These are phyloP conservation scores for Diprion similis DNA, from an alignment of 1,140 invertebrate genomes.

Conservation along the genomic window DNA sequence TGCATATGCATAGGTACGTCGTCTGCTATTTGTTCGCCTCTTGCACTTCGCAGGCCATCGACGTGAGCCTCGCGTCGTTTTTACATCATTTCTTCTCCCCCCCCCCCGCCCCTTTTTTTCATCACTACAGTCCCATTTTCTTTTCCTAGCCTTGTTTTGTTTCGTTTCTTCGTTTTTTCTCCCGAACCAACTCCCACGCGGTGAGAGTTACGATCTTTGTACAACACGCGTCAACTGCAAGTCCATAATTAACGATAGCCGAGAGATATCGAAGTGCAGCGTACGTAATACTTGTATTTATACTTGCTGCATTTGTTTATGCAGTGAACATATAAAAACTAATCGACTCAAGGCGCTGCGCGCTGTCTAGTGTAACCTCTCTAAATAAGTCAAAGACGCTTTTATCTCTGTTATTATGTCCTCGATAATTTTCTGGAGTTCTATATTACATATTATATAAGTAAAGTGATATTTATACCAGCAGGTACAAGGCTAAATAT, in stretches of 20 bases:
- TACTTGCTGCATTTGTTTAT: too few species aligned
- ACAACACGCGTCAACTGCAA: slow-evolving; percentile 4
- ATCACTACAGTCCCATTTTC: too few species aligned
- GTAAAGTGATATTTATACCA: too few species aligned
- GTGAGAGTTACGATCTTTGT: slow-evolving; percentile 2
- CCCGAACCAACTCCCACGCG: too few species aligned
- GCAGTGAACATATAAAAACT: not conserved
- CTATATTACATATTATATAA: too few species aligned
- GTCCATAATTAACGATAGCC: slow-evolving; percentile 1
- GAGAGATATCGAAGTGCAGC: not conserved
- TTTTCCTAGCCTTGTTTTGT: too few species aligned
- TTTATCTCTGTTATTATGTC: not conserved
- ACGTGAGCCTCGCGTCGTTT: not conserved
- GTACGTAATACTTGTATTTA: too few species aligned
- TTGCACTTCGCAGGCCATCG: not conserved
- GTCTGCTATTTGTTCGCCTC: slow-evolving; percentile 12
- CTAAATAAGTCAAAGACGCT: not conserved
- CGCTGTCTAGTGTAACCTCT: not conserved
- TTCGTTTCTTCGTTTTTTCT: too few species aligned
- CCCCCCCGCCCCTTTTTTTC: too few species aligned
- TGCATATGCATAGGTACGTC: not conserved
- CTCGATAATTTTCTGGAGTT: too few species aligned
- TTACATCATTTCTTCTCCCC: too few species aligned
- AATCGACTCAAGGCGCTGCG: not conserved
- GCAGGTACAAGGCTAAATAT: too few species aligned